Percentiles rank a stretch among this genome's conserved stretches.
These are phyloP conservation scores for Mormoops blainvillei DNA, from an alignment of 2,113 vertebrate species.

Conservation along the genomic window DNA sequence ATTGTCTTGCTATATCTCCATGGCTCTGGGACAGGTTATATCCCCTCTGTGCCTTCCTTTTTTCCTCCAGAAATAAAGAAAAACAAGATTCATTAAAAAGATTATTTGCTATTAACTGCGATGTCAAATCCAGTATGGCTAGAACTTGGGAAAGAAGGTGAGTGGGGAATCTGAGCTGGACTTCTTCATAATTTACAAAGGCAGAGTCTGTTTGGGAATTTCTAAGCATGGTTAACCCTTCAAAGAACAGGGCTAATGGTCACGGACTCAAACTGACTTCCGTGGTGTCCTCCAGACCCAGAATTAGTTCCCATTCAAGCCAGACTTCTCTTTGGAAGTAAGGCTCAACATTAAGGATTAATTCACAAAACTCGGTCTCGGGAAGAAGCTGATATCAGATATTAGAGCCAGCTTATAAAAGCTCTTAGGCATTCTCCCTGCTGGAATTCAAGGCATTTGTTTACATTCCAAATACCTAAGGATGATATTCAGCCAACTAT, in stretches of 20 bases:
- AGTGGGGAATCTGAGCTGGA: background rate
- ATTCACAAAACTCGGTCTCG: background rate
- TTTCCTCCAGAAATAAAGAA: background rate
- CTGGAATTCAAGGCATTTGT: background rate
- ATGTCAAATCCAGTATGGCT: background rate
- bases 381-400: background rate
- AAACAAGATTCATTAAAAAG: background rate
- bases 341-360: background rate
- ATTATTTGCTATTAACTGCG: background rate
- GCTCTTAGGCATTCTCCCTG: background rate
- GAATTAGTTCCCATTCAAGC: background rate
- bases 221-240: background rate
- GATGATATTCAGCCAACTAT: background rate
- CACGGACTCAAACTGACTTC: background rate
- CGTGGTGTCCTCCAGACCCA: background rate
- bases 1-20: background rate
- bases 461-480: background rate
- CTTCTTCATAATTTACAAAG: background rate
- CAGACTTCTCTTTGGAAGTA: background rate
- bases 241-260: background rate
- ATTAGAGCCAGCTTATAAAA: background rate
- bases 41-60: background rate
- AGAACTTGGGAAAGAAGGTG: background rate
- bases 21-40: background rate
- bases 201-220: background rate